phyloP scores from a whole-genome alignment of 2,888 invertebrate genomes.

The Bellardia bayeri region DNA sequence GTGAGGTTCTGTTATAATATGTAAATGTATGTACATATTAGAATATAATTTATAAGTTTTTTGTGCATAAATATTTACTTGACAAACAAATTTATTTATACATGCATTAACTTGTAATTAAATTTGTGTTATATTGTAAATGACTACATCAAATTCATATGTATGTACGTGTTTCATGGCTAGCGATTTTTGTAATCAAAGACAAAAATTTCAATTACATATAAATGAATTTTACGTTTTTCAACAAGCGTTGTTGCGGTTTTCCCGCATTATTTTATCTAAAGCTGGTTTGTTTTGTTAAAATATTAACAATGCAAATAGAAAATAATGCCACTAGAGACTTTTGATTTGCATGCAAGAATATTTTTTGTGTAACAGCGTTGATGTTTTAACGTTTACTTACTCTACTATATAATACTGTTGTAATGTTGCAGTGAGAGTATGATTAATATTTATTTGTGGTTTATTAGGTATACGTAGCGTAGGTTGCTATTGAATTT shows the following conservation, averaged over 20 bases:
- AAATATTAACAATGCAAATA: conserved; percentile 4
- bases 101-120: conserved; percentile 37
- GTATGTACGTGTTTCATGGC: neutral
- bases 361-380: neutral
- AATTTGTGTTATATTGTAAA: conserved; percentile 16
- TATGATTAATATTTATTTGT: neutral
- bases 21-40: neutral
- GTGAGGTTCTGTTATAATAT: neutral
- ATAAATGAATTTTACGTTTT: neutral
- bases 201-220: conserved; percentile 2
- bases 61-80: conserved; percentile 18
- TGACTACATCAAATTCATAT: neutral
- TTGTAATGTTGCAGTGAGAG: neutral
- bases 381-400: conserved; percentile 1
- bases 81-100: conserved; percentile 9
- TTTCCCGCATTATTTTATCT: neutral
- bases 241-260: neutral
- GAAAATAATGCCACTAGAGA: neutral
- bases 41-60: conserved; percentile 18
- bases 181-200: neutral
- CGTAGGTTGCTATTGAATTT: neutral
- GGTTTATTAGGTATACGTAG: neutral
- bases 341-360: neutral
- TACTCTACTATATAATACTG: neutral
- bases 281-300: neutral